Evolutionary conservation across 2,113 vertebrate genomes (phyloP), one percentile per base, ranked within the genome.

Genomic region (Neodontobutis hainanensis): DNA sequence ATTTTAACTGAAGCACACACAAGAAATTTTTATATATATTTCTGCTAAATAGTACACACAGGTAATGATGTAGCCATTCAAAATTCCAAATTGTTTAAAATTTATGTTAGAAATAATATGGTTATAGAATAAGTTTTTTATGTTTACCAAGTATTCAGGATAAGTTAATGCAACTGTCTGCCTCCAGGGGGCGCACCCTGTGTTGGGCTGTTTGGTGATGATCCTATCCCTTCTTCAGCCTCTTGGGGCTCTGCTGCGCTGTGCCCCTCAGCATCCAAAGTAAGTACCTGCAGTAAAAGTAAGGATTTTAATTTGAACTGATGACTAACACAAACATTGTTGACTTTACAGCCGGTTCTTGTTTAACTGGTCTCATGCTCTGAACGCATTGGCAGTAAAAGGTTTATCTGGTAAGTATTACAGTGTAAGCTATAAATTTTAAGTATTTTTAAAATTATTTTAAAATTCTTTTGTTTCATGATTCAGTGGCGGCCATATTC

Each of bases 401-500:
- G 61, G 53, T 46, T 69, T 94, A 15, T 73, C 90, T 82, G 90
- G 93, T 94, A 89, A 85, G 78, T 6, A 3, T 55, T 55, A n/a
- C 6, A 36, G 12, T 36, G 6, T 36, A 38, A 38, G 14, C 4
- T 27, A 27, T 27, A 2, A 27, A 27, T 27, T 27, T n/a, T 3
- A 27, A 27, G 19, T 27, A 27, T 27, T 27, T 27, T 27, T 2
- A 27, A 27, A 27, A 27, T 38, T 9, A 9, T 14, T 15, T 2
- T 0, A 36, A 15, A 15, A 4, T 8, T 38, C 9, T 6, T 61
- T 0, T 74, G 10, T 71, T 15, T 35, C 15, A 6, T 47, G 0
- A 10, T 47, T 52, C 75, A 94, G 94, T 92, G 86, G 90, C 67
- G 0, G n/a, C 90, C 50, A 91, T 94, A 63, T 93, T 93, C 16